Conservation (phyloP, 2,888 invertebrate species). For the Ichneumoninae sp. region DNA sequence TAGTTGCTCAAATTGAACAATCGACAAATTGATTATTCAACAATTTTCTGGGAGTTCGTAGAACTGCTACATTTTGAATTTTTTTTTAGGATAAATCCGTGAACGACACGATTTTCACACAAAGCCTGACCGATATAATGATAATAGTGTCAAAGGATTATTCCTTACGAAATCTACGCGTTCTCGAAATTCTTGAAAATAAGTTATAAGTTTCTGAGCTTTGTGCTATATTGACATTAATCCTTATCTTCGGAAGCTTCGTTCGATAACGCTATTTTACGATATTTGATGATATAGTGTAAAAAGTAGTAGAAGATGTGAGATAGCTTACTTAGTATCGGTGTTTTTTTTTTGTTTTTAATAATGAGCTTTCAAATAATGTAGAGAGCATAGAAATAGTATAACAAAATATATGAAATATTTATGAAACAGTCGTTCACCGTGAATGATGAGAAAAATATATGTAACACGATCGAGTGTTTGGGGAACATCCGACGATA, state of each 20-base stretch:
- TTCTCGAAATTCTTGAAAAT: constrained; percentile 24
- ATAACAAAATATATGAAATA: constrained; percentile 84
- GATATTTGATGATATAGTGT: constrained; percentile 47
- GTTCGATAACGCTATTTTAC: constrained; percentile 38
- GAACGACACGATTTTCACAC: background rate
- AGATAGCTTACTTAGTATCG: constrained; percentile 52
- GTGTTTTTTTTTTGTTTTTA: constrained; percentile 27
- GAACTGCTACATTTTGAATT: background rate
- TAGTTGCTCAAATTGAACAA: background rate
- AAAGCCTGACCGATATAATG: background rate
- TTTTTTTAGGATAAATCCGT: background rate
- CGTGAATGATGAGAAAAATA: constrained; percentile 74
- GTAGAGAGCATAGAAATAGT: constrained; percentile 83
- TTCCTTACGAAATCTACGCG: background rate
- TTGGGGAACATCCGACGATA: constrained; percentile 36
- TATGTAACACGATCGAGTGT: constrained; percentile 28
- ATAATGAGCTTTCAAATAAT: constrained; percentile 66
- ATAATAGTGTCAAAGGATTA: background rate
- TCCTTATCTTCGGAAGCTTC: constrained; percentile 56
- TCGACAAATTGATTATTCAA: constrained; percentile 13
- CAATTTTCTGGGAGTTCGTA: background rate
- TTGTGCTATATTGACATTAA: constrained; percentile 59
- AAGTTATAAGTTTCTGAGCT: constrained; percentile 24
- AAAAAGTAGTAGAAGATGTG: constrained; percentile 47
- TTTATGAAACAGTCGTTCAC: constrained; percentile 80